Base-by-base conservation (phyloP, 1,140 invertebrate genomes). In the Bradysia coprophila region DNA sequence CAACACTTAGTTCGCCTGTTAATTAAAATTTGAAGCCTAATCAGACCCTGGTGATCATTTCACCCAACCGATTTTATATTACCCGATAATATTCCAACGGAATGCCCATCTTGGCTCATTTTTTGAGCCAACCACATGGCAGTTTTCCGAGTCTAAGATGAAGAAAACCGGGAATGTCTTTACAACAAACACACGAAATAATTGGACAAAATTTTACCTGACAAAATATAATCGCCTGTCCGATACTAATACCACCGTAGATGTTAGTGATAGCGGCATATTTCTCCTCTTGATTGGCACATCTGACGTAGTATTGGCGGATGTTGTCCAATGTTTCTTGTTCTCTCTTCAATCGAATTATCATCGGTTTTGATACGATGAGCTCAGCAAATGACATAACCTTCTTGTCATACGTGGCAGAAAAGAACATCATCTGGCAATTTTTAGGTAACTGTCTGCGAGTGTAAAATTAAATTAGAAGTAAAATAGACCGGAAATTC, bases 371-470 rank as follows among this genome's bases (percentile, higher is more conserved):
- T 2, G 78, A 76, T 11, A 98, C 85, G 54, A 99, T 89, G 18
- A 81, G 76, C 59, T 94, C 83, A 2, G 95, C 95, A 73, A 98
- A 99, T 43, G 87, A 75, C 84, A 98, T 97, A 0, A 98, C 91
- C 39, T 85, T 75, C 49, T 78, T 68, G 47, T 90, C 84, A 59
- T 98, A 99, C 0, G 96, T 99, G 2, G 96, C 96, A 21, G 92
- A 97, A 54, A 99, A 99, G 47, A 99, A 81, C 78, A 99, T 83
- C 78, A 96, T 94, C 63, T 99, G 96, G 64, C 92, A 96, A 11
- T 69, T 70, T 42, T 70, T 58, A 22, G 74, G 69, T 31, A 90
- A 59, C 48, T 71, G 65, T 65, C 73, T 76, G 45, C 43, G 61
- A 64, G 38, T n/a, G n/a, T n/a, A n/a, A n/a, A n/a, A n/a, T n/a